Evolutionary conservation across 2,888 invertebrate species (phyloP).

Genomic region (Brenthis daphne): DNA sequence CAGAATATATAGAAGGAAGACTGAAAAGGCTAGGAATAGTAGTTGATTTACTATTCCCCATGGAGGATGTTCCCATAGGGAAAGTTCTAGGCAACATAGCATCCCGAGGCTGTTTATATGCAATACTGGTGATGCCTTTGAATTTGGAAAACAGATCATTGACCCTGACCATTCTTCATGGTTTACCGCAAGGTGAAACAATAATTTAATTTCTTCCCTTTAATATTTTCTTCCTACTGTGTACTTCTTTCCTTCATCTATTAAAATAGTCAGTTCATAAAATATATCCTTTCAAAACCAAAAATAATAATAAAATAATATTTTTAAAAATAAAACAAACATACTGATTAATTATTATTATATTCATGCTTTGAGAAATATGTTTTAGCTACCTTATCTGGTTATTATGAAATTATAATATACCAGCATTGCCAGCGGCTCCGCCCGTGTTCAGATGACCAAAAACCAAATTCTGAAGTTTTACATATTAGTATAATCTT

Average conservation of each 20-base stretch:
- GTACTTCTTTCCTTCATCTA: background rate
- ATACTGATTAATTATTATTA: no score
- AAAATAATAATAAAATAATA: no score
- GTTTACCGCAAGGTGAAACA: constrained; percentile 90
- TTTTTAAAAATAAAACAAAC: no score
- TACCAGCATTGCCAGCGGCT: no score
- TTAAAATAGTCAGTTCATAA: no score
- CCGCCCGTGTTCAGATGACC: no score
- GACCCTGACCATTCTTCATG: constrained; percentile 95
- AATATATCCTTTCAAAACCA: no score
- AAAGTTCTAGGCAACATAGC: constrained; percentile 92
- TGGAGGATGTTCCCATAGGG: constrained; percentile 92
- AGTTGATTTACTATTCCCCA: constrained; percentile 94
- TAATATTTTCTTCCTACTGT: background rate
- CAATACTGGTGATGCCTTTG: constrained; percentile 91
- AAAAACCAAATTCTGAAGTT: no score
- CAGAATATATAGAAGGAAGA: constrained; percentile 92
- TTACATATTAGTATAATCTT: no score
- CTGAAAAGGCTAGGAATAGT: constrained; percentile 89
- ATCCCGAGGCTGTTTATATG: constrained; percentile 93
- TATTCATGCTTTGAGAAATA: no score
- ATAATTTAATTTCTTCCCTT: background rate
- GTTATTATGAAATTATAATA: no score
- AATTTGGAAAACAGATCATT: constrained; percentile 93
- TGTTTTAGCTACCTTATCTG: no score